phyloP scores from a whole-genome alignment of 2,888 invertebrate species.

The Sinotaia quadrata region DNA sequence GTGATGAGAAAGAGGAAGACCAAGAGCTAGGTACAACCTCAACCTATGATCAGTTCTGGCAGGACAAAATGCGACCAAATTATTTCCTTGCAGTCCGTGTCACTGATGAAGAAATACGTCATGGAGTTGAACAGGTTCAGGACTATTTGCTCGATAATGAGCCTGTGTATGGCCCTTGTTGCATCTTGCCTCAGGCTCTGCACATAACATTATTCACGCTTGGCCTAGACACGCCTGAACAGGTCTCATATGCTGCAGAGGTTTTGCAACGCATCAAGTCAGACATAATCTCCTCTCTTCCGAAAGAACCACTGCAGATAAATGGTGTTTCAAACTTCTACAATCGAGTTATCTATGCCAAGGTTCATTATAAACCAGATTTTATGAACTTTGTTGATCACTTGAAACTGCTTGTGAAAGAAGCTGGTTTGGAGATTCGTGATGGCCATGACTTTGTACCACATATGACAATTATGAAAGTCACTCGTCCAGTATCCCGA shows the following conservation, averaged over 20 bases:
- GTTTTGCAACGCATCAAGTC: conserved; percentile 49
- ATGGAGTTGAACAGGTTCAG: conserved; percentile 61
- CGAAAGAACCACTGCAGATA: conserved; percentile 54
- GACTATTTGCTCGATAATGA: conserved; percentile 66
- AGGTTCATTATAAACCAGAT: conserved; percentile 60
- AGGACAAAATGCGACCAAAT: conserved; percentile 67
- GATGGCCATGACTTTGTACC: conserved; percentile 72
- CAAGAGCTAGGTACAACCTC: conserved; percentile 34
- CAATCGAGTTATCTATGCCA: conserved; percentile 71
- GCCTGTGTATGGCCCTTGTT: conserved; percentile 64
- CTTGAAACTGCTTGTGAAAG: conserved; percentile 58
- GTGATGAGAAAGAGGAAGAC: conserved; percentile 19
- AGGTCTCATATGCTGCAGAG: conserved; percentile 54
- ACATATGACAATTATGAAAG: conserved; percentile 73
- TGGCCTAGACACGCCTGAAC: conserved; percentile 66
- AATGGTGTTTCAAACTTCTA: conserved; percentile 69
- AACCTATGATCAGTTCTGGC: conserved; percentile 47
- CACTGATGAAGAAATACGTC: conserved; percentile 56
- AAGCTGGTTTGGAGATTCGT: conserved; percentile 65
- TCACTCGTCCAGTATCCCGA: conserved; percentile 65
- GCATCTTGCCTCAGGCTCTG: conserved; percentile 63
- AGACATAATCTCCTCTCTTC: conserved; percentile 48
- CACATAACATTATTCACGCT: conserved; percentile 72
- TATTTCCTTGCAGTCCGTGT: conserved; percentile 72
- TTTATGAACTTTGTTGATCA: conserved; percentile 65